Conservation (phyloP, 2,113 vertebrate species). For the Macaca nemestrina region DNA sequence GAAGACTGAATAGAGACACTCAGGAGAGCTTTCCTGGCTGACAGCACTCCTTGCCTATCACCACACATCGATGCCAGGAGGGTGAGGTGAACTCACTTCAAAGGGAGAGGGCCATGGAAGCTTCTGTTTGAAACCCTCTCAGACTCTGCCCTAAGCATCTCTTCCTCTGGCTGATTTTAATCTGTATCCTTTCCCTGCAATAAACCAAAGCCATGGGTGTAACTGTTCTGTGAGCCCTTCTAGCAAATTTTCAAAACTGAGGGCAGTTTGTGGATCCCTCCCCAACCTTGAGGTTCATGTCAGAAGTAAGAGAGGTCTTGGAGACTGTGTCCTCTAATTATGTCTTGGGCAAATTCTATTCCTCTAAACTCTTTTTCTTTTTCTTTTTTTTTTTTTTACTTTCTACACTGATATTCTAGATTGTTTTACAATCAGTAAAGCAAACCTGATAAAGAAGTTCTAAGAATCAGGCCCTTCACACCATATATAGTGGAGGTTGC, state of each 20-base stretch:
- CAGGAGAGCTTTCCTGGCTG: neutral
- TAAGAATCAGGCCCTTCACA: neutral
- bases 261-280: too few relatives aligned
- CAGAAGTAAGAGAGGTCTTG: too few relatives aligned
- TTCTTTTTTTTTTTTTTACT: neutral
- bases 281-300: neutral
- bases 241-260: neutral
- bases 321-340: neutral
- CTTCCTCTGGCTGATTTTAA: neutral
- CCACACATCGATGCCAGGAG: neutral
- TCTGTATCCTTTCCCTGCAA: neutral
- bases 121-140: neutral
- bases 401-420: neutral
- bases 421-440: neutral
- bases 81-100: accelerated
- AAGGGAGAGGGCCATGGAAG: neutral
- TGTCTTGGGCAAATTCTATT: neutral
- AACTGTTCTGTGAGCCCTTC: neutral
- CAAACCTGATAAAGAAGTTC: too few relatives aligned
- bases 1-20: neutral
- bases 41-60: accelerated
- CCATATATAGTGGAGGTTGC: accelerated
- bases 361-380: neutral
- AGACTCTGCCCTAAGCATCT: neutral
- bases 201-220: accelerated